Base-by-base conservation (phyloP, 1,140 invertebrate genomes). In the Rhopalosiphum padi region DNA sequence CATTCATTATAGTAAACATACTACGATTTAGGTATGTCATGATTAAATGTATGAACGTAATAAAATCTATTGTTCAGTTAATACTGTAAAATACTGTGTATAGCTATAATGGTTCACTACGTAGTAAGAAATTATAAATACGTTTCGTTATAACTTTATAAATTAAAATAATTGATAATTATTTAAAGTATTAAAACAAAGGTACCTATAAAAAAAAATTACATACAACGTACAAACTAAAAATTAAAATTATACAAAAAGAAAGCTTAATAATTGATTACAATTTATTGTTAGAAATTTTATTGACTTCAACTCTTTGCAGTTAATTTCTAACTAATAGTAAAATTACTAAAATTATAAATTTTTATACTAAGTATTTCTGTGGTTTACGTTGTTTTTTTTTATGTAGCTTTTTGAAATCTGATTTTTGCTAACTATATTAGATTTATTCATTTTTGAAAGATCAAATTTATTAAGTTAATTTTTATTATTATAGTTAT, bases 261-360 rank as follows among this genome's bases (percentile, higher is more conserved):
- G 30, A 68, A 18, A 35, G 4, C 60, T n/a, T n/a, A 77, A 77
- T n/a, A 35, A 77, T n/a, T 77, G 48, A 51, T 51, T 18, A 77
- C n/a, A n/a, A 77, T n/a, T 68, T n/a, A 68, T 4, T 30, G 4
- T 15, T 30, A 30, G 11, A 68, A 68, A 68, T n/a, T 11, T 11
- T n/a, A 30, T 68, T 68, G 60, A 68, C 60, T n/a, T 68, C 4
- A 68, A 68, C 4, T 68, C 11, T 68, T 68, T 4, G 3, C 11
- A 15, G 60, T n/a, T n/a, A n/a, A 68, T 21, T n/a, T 4, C 1
- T n/a, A n/a, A 11, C 3, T n/a, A 68, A n/a, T n/a, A 77, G 15
- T 68, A 77, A 77, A 77, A 77, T 77, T n/a, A n/a, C n/a, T 68
- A 77, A 77, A 77, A 77, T 77, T n/a, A n/a, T 77, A n/a, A n/a